A percentile compares a stretch with the other conserved stretches of the same genome.
Conservation (phyloP, 2,797 vertebrate species). For the Mormyrus hasselquistii region DNA sequence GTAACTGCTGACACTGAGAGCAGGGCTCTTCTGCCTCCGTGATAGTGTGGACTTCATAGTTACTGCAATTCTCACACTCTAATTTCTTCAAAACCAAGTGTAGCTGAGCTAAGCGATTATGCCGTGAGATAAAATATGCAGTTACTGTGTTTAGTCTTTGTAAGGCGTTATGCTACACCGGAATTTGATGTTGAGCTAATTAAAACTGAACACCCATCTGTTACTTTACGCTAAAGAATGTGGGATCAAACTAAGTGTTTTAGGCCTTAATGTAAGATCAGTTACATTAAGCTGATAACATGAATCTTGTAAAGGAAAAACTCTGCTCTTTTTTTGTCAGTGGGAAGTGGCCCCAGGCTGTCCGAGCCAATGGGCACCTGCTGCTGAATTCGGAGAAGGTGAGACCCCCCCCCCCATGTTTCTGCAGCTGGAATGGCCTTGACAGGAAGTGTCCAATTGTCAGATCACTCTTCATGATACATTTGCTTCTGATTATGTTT, state of each 20-base stretch:
- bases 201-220: background rate
- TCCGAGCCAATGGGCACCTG: constrained; percentile 92
- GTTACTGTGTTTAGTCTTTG: background rate
- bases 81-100: background rate
- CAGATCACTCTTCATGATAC: background rate
- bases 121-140: background rate
- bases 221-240: background rate
- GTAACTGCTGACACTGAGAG: background rate
- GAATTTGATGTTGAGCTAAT: background rate
- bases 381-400: constrained; percentile 98
- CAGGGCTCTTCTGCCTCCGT: background rate
- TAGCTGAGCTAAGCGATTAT: background rate
- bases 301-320: background rate
- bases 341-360: constrained; percentile 86
- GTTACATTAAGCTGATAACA: background rate
- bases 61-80: background rate
- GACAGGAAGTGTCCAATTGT: background rate
- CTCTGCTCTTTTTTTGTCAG: constrained; percentile 50
- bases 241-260: background rate
- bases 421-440: background rate
- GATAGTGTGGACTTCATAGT: background rate
- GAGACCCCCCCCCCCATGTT: background rate
- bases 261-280: background rate
- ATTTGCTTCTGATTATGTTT: background rate
- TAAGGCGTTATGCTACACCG: background rate